Base-by-base conservation (phyloP, 2,888 invertebrate species). In the Axea sp. region DNA sequence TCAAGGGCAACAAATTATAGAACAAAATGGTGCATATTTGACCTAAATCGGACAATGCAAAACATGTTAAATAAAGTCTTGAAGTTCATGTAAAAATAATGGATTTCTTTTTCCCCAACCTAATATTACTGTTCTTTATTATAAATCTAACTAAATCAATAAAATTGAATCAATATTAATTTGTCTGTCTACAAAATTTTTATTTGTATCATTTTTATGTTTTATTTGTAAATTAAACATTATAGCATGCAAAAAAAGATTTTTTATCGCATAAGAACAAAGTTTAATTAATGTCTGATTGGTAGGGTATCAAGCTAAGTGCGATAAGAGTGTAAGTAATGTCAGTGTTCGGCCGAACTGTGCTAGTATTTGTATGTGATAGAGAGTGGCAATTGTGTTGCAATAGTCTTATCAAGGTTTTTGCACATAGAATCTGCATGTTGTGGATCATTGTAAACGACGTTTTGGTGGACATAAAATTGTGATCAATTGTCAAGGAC, bases 401-500 rank as follows among this genome's bases (percentile, higher is more conserved):
- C 24, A 24, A 24, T 24, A 24, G 3, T 24, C 7, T 24, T 7
- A 7, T 24, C 24, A 7, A 7, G 1, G 5, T 24, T 24, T 24
- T 24, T 9, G 49, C 39, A 55, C 19, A 31, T 47, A 11, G 15
- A 47, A 31, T 11, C n/a, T 31, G 11, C 30, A 30, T 17, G 15
- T 47, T 19, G 31, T 47, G 47, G 30, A 47, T 31, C 11, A 2
- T 22, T 47, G 30, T 47, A 14, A 47, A 45, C 28, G 6, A 28
- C 17, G 30, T 39, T 33, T 26, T 11, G 17, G 28, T 28, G 39
- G 39, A 53, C 17, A 12, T n/a, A 8, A 55, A 17, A 19, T 55
- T 55, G 53, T 39, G 53, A 55, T 55, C 28, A 7, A 55, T 55
- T 39, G 39, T 55, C 28, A 55, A 55, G 39, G 30, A 55, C 39